Evolutionary conservation across 2,113 vertebrate genomes (phyloP), one percentile per base, ranked within the genome.

Genomic region (Nymphicus hollandicus): DNA sequence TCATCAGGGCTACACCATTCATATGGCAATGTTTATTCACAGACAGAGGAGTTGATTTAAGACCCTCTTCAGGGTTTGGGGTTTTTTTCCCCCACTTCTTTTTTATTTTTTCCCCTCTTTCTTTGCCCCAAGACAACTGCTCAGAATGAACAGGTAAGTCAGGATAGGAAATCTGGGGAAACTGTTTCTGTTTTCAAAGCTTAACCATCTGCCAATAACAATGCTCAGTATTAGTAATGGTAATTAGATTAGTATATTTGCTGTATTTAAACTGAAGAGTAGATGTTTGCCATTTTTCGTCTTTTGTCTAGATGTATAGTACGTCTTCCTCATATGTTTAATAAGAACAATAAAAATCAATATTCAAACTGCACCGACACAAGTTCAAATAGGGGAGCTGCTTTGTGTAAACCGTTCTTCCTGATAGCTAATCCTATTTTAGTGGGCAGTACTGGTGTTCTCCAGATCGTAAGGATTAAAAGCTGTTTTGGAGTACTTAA

Each of bases 151-250:
- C 52, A 95, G 88, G 88, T 93, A 95, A 92, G 77, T 91, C 50
- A 85, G 76, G 66, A 43, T 85, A 88, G 60, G 65, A 96, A 95
- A 91, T 95, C 93, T 53, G 66, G 5, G 3, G 49, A 86, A 95
- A 96, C 50, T 41, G 10, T 22, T 94, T 94, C 81, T 96, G 61
- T 85, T 95, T 91, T 86, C 52, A 92, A 74, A 88, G 68, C 46
- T 95, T 93, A 88, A 95, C 92, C 82, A 93, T 95, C 94, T 97
- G 92, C 76, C 58, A 77, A 41, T 86, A 87, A 13, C 89, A 94
- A 69, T 87, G 88, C 68, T 89, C 69, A 90, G 88, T 83, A 94
- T 94, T 96, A 93, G 65, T 83, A 53, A 63, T 60, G 46, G 55
- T 68, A 89, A 84, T 91, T 87, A 94, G 70, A 47, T 79, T 55